Evolutionary conservation across 2,888 invertebrate genomes (phyloP), one percentile per base, ranked within the genome.

Genomic region (Polydesmus complanatus): DNA sequence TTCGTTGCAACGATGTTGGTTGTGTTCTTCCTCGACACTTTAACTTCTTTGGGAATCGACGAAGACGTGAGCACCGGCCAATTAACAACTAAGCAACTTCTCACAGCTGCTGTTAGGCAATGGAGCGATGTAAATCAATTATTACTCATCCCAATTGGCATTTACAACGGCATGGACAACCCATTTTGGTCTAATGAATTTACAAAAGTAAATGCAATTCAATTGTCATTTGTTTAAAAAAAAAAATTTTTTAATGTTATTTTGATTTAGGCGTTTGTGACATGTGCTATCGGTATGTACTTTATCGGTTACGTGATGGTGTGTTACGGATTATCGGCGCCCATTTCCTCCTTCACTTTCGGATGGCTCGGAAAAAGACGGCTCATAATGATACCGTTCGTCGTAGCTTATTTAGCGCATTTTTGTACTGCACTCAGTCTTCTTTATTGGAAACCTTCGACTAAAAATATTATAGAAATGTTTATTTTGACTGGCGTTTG

Each of bases 401-500:
- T 60, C 48, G 54, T 60, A 19, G 60, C 60, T 2, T 60, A 14
- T 18, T 1, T 49, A 18, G 55, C 55, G 3, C 60, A 60, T 27
- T 22, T 60, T 23, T 54, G 60, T 49, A 49, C 54, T 26, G 60
- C 54, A 26, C 54, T 60, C n/a, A 27, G 25, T 2, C 27, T 60
- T 26, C 19, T 60, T 8, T 55, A 37, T n/a, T 60, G 54, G 54
- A 54, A 25, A 26, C 54, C 60, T 14, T 37, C 48, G 14, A 27
- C 60, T 3, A 25, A 22, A n/a, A 60, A 60, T 27, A 63, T 61
- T 1, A 37, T 63, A 19, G 62, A 64, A 1, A 57, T 65, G 11
- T 58, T 62, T 23, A 55, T 66, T 23, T 23, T 61, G 18, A 51
- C 64, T 48, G 65, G 60, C 47, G 58, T 64, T 21, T 56, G 64